These are phyloP conservation scores for Thalassarche chlororhynchos DNA, from an alignment of 2,113 vertebrate genomes.

Conservation along the genomic window DNA sequence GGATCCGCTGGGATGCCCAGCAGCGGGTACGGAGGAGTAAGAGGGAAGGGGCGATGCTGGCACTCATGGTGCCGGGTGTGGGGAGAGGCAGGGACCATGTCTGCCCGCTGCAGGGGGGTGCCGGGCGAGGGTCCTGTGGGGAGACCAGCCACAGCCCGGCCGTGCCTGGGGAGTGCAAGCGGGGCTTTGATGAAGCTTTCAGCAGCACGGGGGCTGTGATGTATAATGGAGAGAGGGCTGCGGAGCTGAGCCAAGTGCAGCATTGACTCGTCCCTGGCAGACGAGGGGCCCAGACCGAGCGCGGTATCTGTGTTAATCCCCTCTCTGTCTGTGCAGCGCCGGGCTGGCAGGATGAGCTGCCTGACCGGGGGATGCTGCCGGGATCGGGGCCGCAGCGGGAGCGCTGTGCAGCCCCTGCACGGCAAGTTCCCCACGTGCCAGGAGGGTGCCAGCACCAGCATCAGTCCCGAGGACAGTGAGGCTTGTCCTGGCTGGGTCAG, in stretches of 20 bases:
- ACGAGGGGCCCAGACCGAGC: fast-evolving
- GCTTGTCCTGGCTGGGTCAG: background rate
- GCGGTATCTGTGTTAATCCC: background rate
- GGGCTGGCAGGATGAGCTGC: background rate
- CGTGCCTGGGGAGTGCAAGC: fast-evolving
- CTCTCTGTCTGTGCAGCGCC: fast-evolving
- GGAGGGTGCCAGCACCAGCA: background rate
- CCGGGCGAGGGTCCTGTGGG: background rate
- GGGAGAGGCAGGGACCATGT: background rate
- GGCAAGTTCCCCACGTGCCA: fast-evolving
- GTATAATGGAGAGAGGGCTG: background rate
- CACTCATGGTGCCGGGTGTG: fast-evolving
- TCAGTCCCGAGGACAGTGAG: background rate
- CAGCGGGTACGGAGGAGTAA: background rate
- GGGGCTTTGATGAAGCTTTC: background rate
- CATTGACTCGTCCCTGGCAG: fast-evolving
- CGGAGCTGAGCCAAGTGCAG: background rate
- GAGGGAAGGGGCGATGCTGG: background rate
- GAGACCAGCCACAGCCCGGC: background rate
- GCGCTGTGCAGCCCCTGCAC: background rate
- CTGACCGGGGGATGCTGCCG: fast-evolving
- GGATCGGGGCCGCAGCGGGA: fast-evolving
- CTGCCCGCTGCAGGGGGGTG: background rate
- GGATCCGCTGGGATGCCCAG: fast-evolving
- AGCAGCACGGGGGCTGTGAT: background rate